phyloP scores from a whole-genome alignment of 1,140 invertebrate genomes.

The Lasioglossum albipes region DNA sequence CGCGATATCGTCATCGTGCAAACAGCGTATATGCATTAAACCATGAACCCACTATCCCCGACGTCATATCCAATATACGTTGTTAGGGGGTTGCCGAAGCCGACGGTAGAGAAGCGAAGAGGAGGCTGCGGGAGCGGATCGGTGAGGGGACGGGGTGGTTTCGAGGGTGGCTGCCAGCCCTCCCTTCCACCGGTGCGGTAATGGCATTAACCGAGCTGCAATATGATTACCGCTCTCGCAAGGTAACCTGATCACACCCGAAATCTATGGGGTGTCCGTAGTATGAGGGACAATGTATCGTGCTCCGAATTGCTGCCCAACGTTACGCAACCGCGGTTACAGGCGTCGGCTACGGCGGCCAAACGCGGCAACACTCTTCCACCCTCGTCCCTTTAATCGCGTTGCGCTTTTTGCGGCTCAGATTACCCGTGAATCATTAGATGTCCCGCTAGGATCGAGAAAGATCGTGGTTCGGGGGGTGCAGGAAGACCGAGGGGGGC shows the following conservation, averaged over 20 bases:
- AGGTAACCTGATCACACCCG: constrained; percentile 79
- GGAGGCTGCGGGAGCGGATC: neutral
- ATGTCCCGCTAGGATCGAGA: constrained; percentile 51
- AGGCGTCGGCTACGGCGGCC: neutral
- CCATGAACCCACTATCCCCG: constrained; percentile 75
- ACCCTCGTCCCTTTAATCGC: constrained; percentile 68
- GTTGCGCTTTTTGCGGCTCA: constrained; percentile 79
- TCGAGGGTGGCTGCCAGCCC: constrained; percentile 70
- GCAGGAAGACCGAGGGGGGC: constrained; percentile 26
- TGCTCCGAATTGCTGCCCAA: constrained; percentile 51
- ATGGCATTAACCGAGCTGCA: constrained; percentile 80
- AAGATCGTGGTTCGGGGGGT: constrained; percentile 1
- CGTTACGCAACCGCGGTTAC: constrained; percentile 69
- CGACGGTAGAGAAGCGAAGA: constrained; percentile 29
- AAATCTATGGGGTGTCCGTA: constrained; percentile 71
- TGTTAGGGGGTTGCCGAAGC: constrained; percentile 56
- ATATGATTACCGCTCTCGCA: constrained; percentile 79
- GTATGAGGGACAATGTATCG: constrained; percentile 59
- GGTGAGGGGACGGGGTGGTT: constrained; percentile 57
- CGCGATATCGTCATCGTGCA: constrained; percentile 64
- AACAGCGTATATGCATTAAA: constrained; percentile 76
- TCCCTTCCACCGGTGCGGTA: constrained; percentile 72
- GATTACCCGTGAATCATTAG: constrained; percentile 79
- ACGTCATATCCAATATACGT: constrained; percentile 80
- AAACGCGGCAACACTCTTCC: constrained; percentile 9